Evolutionary conservation across 2,113 vertebrate genomes (phyloP).

Genomic region (Neogobius melanostomus): DNA sequence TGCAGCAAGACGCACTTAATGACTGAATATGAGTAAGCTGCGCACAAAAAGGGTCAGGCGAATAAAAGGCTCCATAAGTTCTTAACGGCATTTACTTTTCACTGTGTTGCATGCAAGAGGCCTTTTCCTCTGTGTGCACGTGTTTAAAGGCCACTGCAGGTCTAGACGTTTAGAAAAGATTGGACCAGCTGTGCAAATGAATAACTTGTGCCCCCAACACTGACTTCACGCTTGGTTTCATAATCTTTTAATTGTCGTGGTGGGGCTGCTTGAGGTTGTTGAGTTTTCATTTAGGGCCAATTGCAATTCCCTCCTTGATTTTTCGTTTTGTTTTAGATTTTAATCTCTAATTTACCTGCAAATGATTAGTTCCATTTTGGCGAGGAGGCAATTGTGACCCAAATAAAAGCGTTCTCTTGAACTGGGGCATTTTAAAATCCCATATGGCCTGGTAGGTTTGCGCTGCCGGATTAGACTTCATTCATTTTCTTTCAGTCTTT

Average conservation of each 20-base stretch:
- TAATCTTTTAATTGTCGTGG: conserved; percentile 61
- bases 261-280: conserved; percentile 29
- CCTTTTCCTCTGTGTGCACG: conserved; percentile 17
- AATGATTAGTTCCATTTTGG: no score
- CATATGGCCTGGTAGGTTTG: no score
- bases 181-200: conserved; percentile 54
- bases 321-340: conserved; percentile 2
- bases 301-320: not conserved
- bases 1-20: conserved; percentile 25
- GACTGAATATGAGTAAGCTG: conserved; percentile 1
- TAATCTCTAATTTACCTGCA: not conserved
- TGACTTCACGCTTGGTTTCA: conserved; percentile 50
- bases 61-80: conserved; percentile 19
- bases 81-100: conserved; percentile 8
- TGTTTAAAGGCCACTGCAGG: conserved; percentile 25
- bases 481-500: no score
- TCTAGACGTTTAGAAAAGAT: conserved; percentile 46
- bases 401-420: no score
- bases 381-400: no score
- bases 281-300: conserved; percentile 18
- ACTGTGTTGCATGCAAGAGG: conserved; percentile 18
- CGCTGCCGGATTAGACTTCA: no score
- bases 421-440: no score
- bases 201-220: conserved; percentile 51
- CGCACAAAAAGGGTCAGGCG: conserved; percentile 24